These are phyloP conservation scores for Hydrochoerus hydrochaeris DNA, from an alignment of 2,113 vertebrate genomes.

Conservation along the genomic window DNA sequence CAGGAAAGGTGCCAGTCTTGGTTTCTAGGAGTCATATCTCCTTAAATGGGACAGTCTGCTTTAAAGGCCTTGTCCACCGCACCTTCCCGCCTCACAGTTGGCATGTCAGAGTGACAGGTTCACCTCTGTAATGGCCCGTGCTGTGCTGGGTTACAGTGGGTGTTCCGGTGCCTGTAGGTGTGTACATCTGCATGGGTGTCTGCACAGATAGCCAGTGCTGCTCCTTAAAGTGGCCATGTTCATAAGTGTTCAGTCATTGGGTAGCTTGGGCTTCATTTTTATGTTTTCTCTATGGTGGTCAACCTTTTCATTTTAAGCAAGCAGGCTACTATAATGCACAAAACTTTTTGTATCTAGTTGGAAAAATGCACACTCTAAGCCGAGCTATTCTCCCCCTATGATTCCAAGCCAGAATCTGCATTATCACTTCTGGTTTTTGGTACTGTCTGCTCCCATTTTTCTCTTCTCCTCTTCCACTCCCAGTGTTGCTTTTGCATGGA, in stretches of 20 bases:
- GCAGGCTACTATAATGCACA: not conserved
- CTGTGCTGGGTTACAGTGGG: not conserved
- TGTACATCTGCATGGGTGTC: fast-evolving
- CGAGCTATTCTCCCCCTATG: not conserved
- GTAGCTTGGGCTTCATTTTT: not conserved
- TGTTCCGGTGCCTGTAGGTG: not conserved
- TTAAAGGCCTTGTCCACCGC: slow-evolving; percentile 41
- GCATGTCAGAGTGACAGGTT: slow-evolving; percentile 58
- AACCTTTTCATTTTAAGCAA: not conserved
- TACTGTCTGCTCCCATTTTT: not conserved
- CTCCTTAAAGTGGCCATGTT: not conserved
- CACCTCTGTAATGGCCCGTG: not conserved
- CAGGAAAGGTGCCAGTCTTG: slow-evolving; percentile 70
- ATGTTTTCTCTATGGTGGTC: not conserved
- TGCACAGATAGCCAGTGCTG: too few relatives aligned
- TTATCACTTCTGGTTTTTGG: not conserved
- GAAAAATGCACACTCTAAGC: not conserved
- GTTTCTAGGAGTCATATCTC: slow-evolving; percentile 68
- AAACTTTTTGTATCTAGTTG: slow-evolving; percentile 14
- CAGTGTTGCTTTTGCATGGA: not conserved
- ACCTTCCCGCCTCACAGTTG: slow-evolving; percentile 45
- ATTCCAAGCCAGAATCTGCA: not conserved
- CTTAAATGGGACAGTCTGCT: slow-evolving; percentile 62
- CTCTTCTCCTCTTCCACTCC: not conserved
- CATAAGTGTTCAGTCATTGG: not conserved